A percentile compares a stretch with the other conserved stretches of the same genome.
Evolutionary conservation across 2,113 vertebrate species (phyloP).

Genomic region (Camelus dromedarius): DNA sequence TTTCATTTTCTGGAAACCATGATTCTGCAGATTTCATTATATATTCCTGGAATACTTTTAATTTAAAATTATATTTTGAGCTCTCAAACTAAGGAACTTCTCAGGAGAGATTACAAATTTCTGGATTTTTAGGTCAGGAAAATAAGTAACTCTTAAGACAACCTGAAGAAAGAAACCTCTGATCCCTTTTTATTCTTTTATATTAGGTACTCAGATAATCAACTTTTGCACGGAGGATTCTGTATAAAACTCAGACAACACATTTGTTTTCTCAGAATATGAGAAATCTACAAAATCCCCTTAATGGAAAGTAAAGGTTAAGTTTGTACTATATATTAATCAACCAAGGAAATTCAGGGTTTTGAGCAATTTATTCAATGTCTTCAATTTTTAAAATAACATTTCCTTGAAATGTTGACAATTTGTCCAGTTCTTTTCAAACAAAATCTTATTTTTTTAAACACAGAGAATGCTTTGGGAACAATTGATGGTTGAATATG

Average conservation of each 20-base stretch:
- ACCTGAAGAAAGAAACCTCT: neutral
- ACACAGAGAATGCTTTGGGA: slow-evolving; percentile 40
- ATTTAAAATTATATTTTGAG: slow-evolving; percentile 1
- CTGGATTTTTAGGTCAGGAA: neutral
- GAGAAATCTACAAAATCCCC: neutral
- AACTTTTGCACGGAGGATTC: neutral
- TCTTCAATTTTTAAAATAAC: slow-evolving; percentile 10
- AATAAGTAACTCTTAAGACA: neutral
- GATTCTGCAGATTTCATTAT: neutral
- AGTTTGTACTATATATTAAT: neutral
- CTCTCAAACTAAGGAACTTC: neutral
- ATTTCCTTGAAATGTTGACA: neutral
- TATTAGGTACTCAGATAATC: neutral
- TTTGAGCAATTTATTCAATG: slow-evolving; percentile 32
- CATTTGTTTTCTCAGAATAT: slow-evolving; percentile 44
- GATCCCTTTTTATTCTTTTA: neutral
- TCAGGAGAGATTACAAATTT: neutral
- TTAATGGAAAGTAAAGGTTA: neutral
- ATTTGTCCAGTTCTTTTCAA: slow-evolving; percentile 39
- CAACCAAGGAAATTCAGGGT: neutral
- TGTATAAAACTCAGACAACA: neutral
- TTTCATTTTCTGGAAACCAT: neutral
- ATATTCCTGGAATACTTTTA: neutral
- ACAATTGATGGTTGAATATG: slow-evolving; percentile 33
- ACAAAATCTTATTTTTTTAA: slow-evolving; percentile 40